Evolutionary conservation across 2,113 vertebrate genomes (phyloP), one percentile per base, ranked within the genome.

Genomic region (Pterocles gutturalis): DNA sequence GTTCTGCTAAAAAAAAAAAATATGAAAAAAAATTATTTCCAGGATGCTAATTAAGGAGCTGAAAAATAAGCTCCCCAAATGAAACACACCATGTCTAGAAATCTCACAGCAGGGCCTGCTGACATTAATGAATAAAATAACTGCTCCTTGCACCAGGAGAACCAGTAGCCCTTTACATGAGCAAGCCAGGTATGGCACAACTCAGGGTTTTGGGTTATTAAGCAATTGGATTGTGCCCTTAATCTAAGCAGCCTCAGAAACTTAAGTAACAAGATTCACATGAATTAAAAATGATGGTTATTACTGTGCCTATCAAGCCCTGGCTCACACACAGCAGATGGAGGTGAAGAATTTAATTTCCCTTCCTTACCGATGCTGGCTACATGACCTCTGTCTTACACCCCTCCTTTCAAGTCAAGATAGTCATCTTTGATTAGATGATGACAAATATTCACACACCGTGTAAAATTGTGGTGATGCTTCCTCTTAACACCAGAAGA

Each of bases 181-280:
- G 66, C 4, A 4, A 72, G 57, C 36, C 66, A 31, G 25, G 69
- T 49, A 58, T 9, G 7, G 83, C 55, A 81, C 79, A 81, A 49
- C 60, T 38, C 92, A 87, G 89, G 65, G 62, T 5, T 88, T 69
- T 0, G 0, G 54, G 46, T 94, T 72, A 79, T 92, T 72, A 91
- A 97, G 87, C 73, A 94, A 89, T 31, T 61, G 89, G 94, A 89
- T 91, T 95, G 91, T 72, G 69, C 38, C 87, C 67, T 95, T 94
- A 82, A 94, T 87, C 93, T 91, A 83, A 94, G 81, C 89, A 79
- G 89, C 75, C 81, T 92, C 65, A 24, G 36, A 95, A 87, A 95
- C 54, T 25, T 10, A 85, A 92, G 76, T 87, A 96, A 94, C 80
- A 76, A 81, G 89, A 96, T 93, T 95, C 77, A 89, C 87, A n/a